A percentile compares a stretch with the other conserved stretches of the same genome.
phyloP scores from a whole-genome alignment of 2,888 invertebrate genomes.

The Papilio protenor region DNA sequence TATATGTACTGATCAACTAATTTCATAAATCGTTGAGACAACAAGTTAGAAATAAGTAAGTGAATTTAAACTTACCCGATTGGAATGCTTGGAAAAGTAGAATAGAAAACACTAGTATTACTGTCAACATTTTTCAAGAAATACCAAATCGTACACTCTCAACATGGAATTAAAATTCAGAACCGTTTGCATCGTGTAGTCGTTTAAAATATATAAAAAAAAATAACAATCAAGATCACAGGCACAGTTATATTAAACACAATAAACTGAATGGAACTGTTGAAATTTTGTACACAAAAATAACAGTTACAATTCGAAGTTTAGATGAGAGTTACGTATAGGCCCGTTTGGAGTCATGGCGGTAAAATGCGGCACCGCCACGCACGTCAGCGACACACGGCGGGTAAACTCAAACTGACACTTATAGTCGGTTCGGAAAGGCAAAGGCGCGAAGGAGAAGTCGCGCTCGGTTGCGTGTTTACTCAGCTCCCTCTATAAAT shows the following conservation, averaged over 20 bases:
- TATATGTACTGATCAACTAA: neutral
- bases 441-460: slow-evolving; percentile 35
- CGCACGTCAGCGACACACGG: slow-evolving; percentile 57
- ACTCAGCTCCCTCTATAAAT: slow-evolving; percentile 36
- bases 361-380: slow-evolving; percentile 60
- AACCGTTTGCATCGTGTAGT: slow-evolving; percentile 75
- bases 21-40: neutral
- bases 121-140: slow-evolving; percentile 77
- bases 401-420: slow-evolving; percentile 54
- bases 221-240: slow-evolving; percentile 59
- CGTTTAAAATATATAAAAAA: slow-evolving; percentile 56
- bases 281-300: slow-evolving; percentile 60
- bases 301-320: slow-evolving; percentile 59
- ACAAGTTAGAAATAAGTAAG: slow-evolving; percentile 2
- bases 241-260: slow-evolving; percentile 59
- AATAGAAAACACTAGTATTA: slow-evolving; percentile 68
- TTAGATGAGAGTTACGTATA: slow-evolving; percentile 51
- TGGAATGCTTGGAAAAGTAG: slow-evolving; percentile 66
- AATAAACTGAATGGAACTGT: slow-evolving; percentile 61
- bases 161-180: slow-evolving; percentile 65
- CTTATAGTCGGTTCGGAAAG: neutral
- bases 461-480: slow-evolving; percentile 40
- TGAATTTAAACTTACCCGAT: slow-evolving; percentile 63
- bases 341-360: slow-evolving; percentile 62
- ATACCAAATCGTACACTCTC: slow-evolving; percentile 67